phyloP scores from a whole-genome alignment of 2,888 invertebrate species.

The Seladonia tumulorum region DNA sequence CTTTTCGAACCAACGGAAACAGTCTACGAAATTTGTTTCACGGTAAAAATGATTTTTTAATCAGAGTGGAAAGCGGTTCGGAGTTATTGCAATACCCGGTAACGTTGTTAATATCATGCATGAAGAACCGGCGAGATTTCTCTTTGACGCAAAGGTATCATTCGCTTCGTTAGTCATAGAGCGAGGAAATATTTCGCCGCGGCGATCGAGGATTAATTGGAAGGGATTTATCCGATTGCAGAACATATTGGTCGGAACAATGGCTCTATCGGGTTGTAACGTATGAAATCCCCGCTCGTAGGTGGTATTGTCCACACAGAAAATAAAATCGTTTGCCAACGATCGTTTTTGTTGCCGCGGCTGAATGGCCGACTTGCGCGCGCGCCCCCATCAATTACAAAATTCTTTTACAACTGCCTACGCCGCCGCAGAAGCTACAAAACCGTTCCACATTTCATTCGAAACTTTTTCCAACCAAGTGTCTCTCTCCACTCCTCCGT shows the following conservation, averaged over 20 bases:
- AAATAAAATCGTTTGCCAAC: neutral
- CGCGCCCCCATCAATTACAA: neutral
- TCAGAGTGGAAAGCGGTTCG: neutral
- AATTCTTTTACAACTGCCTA: neutral
- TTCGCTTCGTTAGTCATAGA: neutral
- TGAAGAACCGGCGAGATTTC: neutral
- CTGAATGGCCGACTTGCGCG: neutral
- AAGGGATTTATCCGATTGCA: neutral
- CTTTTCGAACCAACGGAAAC: neutral
- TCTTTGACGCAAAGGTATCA: neutral
- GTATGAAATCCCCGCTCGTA: conserved; percentile 7
- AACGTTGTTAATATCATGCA: neutral
- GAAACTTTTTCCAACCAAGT: neutral
- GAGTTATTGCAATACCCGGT: neutral
- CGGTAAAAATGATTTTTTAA: neutral
- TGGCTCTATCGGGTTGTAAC: conserved; percentile 7
- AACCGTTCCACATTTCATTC: neutral
- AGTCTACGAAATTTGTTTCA: neutral
- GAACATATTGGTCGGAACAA: conserved; percentile 8
- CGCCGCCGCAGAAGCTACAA: neutral
- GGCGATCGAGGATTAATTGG: neutral
- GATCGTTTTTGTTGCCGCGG: neutral
- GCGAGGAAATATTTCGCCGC: neutral
- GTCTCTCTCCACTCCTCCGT: neutral
- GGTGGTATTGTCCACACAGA: conserved; percentile 1